phyloP scores from a whole-genome alignment of 2,797 vertebrate species.

The Adelosebastes latens region DNA sequence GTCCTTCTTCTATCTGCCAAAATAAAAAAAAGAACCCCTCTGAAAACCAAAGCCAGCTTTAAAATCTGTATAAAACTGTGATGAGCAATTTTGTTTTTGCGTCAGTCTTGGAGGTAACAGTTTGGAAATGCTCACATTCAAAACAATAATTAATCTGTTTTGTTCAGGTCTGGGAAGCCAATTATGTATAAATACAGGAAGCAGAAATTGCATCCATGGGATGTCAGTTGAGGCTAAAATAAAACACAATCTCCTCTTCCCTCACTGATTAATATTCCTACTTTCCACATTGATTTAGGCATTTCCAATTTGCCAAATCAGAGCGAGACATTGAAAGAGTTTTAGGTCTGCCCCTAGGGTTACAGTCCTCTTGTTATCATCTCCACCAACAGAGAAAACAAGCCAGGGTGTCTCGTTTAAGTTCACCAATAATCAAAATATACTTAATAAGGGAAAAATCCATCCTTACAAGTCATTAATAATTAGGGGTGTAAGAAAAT shows the following conservation, averaged over 20 bases:
- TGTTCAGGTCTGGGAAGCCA: conserved; percentile 25
- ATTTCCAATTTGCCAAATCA: conserved; percentile 15
- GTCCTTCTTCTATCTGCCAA: conserved; percentile 7
- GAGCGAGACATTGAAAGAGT: background rate
- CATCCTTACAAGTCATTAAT: background rate
- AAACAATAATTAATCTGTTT: conserved; percentile 45
- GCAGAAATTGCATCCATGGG: conserved; percentile 14
- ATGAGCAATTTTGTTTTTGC: conserved; percentile 34
- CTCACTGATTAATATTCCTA: background rate
- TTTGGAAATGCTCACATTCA: conserved; percentile 35
- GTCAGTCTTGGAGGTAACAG: conserved; percentile 10
- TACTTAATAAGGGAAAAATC: background rate
- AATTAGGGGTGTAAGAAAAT: background rate
- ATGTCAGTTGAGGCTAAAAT: conserved; percentile 10
- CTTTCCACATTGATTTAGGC: conserved; percentile 1
- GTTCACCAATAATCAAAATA: background rate
- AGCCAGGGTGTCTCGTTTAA: background rate
- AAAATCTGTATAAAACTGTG: conserved; percentile 16
- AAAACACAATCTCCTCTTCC: conserved; percentile 2
- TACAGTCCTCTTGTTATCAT: conserved; percentile 2
- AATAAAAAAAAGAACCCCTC: background rate
- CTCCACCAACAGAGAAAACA: conserved; percentile 13
- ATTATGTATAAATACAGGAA: conserved; percentile 41
- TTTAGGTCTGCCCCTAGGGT: background rate
- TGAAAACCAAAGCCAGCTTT: conserved; percentile 1